Percentiles rank a stretch among this genome's conserved stretches.
phyloP scores from a whole-genome alignment of 2,888 invertebrate species.

The Macaria notata region DNA sequence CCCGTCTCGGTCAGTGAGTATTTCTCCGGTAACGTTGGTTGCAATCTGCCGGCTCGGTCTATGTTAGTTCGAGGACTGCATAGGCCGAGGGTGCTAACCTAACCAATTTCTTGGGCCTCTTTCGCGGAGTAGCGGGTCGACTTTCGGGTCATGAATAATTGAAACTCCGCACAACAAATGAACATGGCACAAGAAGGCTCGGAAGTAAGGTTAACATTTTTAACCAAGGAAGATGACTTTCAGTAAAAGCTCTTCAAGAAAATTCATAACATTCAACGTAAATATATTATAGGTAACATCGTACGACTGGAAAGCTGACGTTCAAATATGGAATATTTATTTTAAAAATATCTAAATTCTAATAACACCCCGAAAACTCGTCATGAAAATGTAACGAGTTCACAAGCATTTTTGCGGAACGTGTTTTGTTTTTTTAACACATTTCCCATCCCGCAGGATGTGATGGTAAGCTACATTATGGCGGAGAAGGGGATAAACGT shows the following conservation, averaged over 20 bases:
- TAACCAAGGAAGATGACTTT: neutral
- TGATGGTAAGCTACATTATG: neutral
- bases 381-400: slow-evolving; percentile 18
- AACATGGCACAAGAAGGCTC: neutral
- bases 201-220: slow-evolving; percentile 6
- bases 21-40: no score
- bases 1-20: slow-evolving; percentile 1
- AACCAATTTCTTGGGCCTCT: slow-evolving; percentile 79
- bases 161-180: slow-evolving; percentile 60
- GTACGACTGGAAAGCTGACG: no score
- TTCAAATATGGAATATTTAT: no score
- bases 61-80: slow-evolving; percentile 86
- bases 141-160: slow-evolving; percentile 74
- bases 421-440: slow-evolving; percentile 13
- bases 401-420: slow-evolving; percentile 12
- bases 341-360: slow-evolving; percentile 8
- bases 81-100: slow-evolving; percentile 81
- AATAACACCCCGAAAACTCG: slow-evolving; percentile 7
- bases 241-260: neutral
- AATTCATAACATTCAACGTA: neutral
- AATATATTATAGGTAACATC: no score
- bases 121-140: slow-evolving; percentile 75
- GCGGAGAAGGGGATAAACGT: neutral
- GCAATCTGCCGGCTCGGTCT: slow-evolving; percentile 90
- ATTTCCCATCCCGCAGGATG: slow-evolving; percentile 1